Base-by-base conservation (phyloP, 2,113 vertebrate genomes). In the Serilophus lunatus region DNA sequence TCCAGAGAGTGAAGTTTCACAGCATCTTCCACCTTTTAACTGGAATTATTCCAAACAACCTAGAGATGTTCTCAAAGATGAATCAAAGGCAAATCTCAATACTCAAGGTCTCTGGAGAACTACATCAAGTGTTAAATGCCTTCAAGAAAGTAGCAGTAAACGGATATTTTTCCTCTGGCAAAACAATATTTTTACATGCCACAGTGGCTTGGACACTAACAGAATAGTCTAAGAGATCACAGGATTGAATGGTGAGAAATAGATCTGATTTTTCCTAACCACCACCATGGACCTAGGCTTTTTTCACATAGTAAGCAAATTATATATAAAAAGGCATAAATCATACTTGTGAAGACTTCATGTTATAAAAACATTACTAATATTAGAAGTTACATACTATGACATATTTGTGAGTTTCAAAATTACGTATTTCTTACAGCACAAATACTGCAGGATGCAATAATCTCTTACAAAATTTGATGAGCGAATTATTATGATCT, bases 231-330 rank as follows among this genome's bases (percentile, higher is more conserved):
- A 57, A 60, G 7, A 56, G 8, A 9, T 33, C 14, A 31, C 7
- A 71, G 23, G 11, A 80, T 57, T 90, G 5, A 19, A 13, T 29
- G 7, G 9, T 36, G 24, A 74, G 26, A 93, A 86, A 56, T 2
- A 0, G 54, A 76, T 2, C 4, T 11, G 4, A 6, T 51, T 56
- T 70, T 82, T 40, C 26, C 20, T 24, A 59, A 13, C 3, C 3
- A 28, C 3, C 1, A 0, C 16, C 3, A 7, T 20, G 3, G 6
- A 56, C 17, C 5, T 6, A 59, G 36, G 10, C 44, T 63, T 70
- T 47, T 63, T 70, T 35, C 35, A 71, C 4, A 18, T 25, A 9
- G 4, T 22, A 45, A 36, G 2, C 9, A 78, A 65, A 66, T 44
- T 13, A 35, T 26, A 35, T 59, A 61, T 80, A 4, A 70, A 8